A percentile compares a stretch with the other conserved stretches of the same genome.
Evolutionary conservation across 1,140 invertebrate species (phyloP).

Genomic region (Goniozus legneri): DNA sequence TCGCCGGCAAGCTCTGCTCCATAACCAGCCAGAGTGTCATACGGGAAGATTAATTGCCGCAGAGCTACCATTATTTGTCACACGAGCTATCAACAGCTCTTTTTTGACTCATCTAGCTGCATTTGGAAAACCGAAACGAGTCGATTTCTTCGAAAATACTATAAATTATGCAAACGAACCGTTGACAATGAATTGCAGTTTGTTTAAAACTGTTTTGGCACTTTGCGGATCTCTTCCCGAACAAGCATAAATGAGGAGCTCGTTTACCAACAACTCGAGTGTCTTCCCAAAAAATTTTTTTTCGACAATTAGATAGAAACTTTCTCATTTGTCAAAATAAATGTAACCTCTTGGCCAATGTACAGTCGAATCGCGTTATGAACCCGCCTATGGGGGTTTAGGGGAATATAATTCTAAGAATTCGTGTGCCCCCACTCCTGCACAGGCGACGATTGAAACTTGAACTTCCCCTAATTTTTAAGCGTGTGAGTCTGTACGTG

Average conservation of each 20-base stretch:
- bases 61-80: neutral
- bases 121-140: no score
- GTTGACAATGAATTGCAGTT: no score
- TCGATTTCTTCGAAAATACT: no score
- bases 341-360: neutral
- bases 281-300: constrained; percentile 12
- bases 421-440: no score
- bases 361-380: no score
- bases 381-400: no score
- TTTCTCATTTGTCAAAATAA: constrained; percentile 13
- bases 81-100: neutral
- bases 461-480: no score
- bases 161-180: no score
- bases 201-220: constrained; percentile 1
- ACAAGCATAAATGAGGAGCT: constrained; percentile 17
- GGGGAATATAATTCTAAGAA: no score
- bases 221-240: constrained; percentile 7
- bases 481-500: no score
- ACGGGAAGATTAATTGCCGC: constrained; percentile 44
- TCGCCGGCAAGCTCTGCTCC: constrained; percentile 33
- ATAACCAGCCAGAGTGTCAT: constrained; percentile 40
- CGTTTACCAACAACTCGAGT: neutral
- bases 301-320: constrained; percentile 8
- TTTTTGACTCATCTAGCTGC: no score
- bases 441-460: no score